phyloP scores from a whole-genome alignment of 2,888 invertebrate genomes.

The Drosophila greeni region DNA sequence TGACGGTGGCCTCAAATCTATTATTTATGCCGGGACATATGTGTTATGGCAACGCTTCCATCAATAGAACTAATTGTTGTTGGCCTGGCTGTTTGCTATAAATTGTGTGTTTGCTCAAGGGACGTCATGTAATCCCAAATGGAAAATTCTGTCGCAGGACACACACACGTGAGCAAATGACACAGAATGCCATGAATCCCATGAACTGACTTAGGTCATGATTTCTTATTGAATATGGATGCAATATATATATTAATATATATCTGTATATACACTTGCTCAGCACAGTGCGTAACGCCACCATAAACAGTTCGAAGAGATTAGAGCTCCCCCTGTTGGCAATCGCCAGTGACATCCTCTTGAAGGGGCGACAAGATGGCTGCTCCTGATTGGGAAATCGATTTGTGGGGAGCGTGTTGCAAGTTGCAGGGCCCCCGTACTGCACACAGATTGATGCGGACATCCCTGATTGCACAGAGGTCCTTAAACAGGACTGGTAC shows the following conservation, averaged over 20 bases:
- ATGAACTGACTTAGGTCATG: slow-evolving; percentile 21
- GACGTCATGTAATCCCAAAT: slow-evolving; percentile 1
- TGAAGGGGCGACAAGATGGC: slow-evolving; percentile 32
- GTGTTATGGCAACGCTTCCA: slow-evolving; percentile 52
- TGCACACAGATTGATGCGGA: slow-evolving; percentile 21
- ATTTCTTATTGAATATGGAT: slow-evolving; percentile 31
- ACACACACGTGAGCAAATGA: neutral
- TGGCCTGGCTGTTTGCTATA: slow-evolving; percentile 45
- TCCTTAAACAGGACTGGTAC: slow-evolving; percentile 2
- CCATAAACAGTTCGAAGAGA: slow-evolving; percentile 3
- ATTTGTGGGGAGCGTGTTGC: slow-evolving; percentile 13
- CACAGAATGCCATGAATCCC: neutral
- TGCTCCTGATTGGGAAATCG: slow-evolving; percentile 37
- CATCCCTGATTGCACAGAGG: slow-evolving; percentile 20
- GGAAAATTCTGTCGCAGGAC: slow-evolving; percentile 8
- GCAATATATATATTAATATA: neutral
- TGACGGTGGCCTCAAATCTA: slow-evolving; percentile 62
- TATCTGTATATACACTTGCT: neutral
- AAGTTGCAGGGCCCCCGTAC: slow-evolving; percentile 9
- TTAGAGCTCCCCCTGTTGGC: slow-evolving; percentile 19
- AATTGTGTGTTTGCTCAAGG: slow-evolving; percentile 38
- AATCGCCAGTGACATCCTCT: slow-evolving; percentile 29
- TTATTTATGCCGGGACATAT: slow-evolving; percentile 66
- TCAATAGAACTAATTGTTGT: slow-evolving; percentile 69
- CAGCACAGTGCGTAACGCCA: slow-evolving; percentile 12